Base-by-base conservation (phyloP, 2,888 invertebrate species). In the Oligia fasciuncula region DNA sequence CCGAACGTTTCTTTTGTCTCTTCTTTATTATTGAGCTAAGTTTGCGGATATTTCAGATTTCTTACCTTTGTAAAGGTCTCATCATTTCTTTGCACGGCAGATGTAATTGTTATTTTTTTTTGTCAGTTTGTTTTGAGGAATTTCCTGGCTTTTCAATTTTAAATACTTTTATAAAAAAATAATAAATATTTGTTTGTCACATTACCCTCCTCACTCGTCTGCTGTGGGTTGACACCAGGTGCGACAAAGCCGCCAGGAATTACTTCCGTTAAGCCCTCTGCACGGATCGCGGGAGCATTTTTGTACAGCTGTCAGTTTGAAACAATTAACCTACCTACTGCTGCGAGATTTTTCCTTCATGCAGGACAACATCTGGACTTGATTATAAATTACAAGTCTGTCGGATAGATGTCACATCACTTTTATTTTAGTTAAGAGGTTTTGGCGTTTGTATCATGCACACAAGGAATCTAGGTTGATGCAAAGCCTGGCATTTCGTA, bases 11-110 rank as follows among this genome's bases (percentile, higher is more conserved):
- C 87, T 79, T 88, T 81, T n/a, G 82, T 84, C 81, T 86, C 73
- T 67, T 76, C 75, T 84, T 87, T 80, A 76, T 76, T 77, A 85
- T 85, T 79, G 76, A 76, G 80, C 80, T 87, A 82, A 81, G 76
- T 85, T 83, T 82, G 75, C 73, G 76, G 76, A 76, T 80, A 83
- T 87, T 81, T 65, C 80, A 69, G 60, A 66, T 76, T 79, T 75
- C 54, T 70, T 62, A 68, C 67, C 60, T 75, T 77, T 51, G 66
- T 73, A 23, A 76, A 70, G 49, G 43, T 67, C 65, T 68, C 40
- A 46, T 73, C 40, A 62, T 77, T 73, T 66, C n/a, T 46, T 72
- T 43, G 3, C 19, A 40, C 1, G 19, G 40, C 71, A 77, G 72
- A 46, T 77, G 60, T 76, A 9, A 73, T 71, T 57, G 40, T 67